Evolutionary conservation across 2,113 vertebrate genomes (phyloP).

Genomic region (Marcusenius ussheri): DNA sequence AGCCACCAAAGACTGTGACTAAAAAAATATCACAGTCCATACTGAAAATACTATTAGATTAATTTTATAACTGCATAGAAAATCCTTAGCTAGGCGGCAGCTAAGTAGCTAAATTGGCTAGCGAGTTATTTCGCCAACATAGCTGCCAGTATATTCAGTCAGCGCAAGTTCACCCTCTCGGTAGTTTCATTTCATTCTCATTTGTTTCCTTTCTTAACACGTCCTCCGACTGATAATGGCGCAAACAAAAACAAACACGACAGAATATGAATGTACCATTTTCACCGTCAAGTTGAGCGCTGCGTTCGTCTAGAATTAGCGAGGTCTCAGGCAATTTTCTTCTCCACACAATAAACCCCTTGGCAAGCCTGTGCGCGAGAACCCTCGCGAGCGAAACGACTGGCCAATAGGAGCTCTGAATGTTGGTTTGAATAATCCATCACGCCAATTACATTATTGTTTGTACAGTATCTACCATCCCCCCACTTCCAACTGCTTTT

Average conservation of each 20-base stretch:
- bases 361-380: slow-evolving; percentile 21
- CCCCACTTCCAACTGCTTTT: slow-evolving; percentile 13
- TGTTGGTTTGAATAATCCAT: slow-evolving; percentile 31
- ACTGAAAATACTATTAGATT: too few species aligned
- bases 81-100: neutral
- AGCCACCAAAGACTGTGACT: neutral
- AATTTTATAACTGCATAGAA: neutral
- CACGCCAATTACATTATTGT: slow-evolving; percentile 28
- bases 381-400: neutral
- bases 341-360: slow-evolving; percentile 32
- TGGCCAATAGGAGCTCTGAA: slow-evolving; percentile 25
- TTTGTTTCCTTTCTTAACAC: neutral
- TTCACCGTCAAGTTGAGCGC: slow-evolving; percentile 29
- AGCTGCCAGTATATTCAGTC: neutral
- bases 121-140: neutral
- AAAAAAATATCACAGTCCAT: neutral
- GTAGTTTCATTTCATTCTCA: neutral
- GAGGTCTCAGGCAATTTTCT: slow-evolving; percentile 21
- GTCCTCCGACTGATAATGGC: neutral
- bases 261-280: slow-evolving; percentile 24
- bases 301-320: neutral
- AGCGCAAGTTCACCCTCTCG: neutral
- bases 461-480: slow-evolving; percentile 18
- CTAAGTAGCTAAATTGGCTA: neutral
- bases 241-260: neutral